Conservation (phyloP, 2,888 invertebrate genomes). For the Biston stratarius region DNA sequence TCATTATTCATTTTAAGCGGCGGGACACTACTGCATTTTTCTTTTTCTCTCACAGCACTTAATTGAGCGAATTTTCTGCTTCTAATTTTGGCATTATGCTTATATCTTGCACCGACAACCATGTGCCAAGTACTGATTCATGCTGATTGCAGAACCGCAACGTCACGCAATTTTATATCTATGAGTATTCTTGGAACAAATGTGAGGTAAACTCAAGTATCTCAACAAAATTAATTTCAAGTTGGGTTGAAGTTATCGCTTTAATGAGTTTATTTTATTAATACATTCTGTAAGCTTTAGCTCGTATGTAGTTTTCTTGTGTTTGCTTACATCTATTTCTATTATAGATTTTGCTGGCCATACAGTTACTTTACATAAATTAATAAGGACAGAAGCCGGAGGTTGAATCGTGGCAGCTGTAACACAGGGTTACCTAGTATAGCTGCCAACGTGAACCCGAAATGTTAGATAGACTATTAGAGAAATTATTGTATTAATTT, state of each 20-base stretch:
- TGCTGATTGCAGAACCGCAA: conserved; percentile 62
- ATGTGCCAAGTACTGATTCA: conserved; percentile 62
- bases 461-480: too few species aligned
- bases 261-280: conserved; percentile 6
- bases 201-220: conserved; percentile 13
- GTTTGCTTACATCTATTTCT: background rate
- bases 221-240: conserved; percentile 18
- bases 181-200: conserved; percentile 19
- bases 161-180: conserved; percentile 61
- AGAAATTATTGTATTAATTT: too few species aligned
- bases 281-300: background rate
- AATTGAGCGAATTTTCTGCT: too few species aligned
- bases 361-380: too few species aligned
- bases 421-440: too few species aligned
- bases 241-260: conserved; percentile 3
- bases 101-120: conserved; percentile 61
- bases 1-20: too few species aligned
- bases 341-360: background rate
- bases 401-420: too few species aligned
- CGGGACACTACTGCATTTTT: too few species aligned
- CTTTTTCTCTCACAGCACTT: too few species aligned
- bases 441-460: too few species aligned
- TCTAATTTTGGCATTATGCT: background rate
- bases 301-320: background rate
- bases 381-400: too few species aligned